phyloP scores from a whole-genome alignment of 2,888 invertebrate species.

The Apotomis turbidana region DNA sequence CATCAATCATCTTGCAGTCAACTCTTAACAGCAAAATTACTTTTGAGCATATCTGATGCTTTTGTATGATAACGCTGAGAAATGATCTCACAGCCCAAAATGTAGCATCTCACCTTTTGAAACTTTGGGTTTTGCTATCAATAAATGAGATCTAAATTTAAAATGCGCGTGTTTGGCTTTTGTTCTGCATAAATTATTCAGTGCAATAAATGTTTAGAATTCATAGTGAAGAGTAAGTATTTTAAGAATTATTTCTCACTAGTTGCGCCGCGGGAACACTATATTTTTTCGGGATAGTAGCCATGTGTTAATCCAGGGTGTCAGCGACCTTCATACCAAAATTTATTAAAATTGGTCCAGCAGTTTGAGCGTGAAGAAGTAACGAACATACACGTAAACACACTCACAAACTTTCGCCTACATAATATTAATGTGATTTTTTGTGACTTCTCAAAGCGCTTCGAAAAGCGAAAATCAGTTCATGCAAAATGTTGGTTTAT shows the following conservation, averaged over 20 bases:
- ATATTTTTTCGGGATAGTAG: no score
- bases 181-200: not conserved
- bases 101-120: conserved; percentile 27
- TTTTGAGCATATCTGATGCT: conserved; percentile 73
- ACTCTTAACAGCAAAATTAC: conserved; percentile 73
- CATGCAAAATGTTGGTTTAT: no score
- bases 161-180: not conserved
- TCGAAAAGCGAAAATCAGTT: no score
- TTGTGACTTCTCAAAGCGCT: no score
- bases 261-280: no score
- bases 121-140: conserved; percentile 21
- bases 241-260: not conserved
- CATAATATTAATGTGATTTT: no score
- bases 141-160: conserved; percentile 27
- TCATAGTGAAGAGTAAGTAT: not conserved
- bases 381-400: no score
- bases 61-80: conserved; percentile 66
- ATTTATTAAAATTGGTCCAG: no score
- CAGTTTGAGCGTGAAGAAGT: no score
- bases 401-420: no score
- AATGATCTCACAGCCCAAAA: conserved; percentile 56
- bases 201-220: not conserved
- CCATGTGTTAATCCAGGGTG: no score
- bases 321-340: no score
- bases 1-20: conserved; percentile 76